Conservation (phyloP, 2,797 vertebrate genomes). For the Callimico goeldii region DNA sequence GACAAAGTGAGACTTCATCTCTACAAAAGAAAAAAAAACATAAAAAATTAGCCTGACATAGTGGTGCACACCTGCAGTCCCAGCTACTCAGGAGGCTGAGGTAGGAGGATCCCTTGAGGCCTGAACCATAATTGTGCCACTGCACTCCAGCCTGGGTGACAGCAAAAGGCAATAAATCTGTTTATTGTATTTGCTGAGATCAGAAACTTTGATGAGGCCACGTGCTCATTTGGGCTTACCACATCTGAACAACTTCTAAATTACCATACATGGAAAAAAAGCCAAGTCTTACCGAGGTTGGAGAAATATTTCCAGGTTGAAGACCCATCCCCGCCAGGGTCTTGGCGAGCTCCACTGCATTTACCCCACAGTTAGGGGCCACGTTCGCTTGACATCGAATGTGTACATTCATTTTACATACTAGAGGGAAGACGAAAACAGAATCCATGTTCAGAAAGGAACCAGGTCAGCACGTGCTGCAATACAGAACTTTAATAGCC, state of each 20-base stretch:
- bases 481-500: neutral
- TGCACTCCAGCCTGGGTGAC: too few relatives aligned
- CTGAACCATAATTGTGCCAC: too few relatives aligned
- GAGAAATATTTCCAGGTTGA: constrained; percentile 91
- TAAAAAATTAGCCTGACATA: neutral
- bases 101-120: too few relatives aligned
- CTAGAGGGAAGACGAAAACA: constrained; percentile 79
- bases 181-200: neutral
- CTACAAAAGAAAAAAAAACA: too few relatives aligned
- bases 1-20: neutral
- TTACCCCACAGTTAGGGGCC: constrained; percentile 96
- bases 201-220: neutral
- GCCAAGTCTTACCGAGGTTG: constrained; percentile 83
- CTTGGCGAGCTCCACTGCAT: constrained; percentile 94
- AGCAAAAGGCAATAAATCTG: neutral
- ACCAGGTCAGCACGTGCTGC: neutral
- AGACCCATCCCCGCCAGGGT: constrained; percentile 96
- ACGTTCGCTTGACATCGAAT: constrained; percentile 96
- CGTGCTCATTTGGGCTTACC: neutral
- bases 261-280: accelerated
- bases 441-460: neutral
- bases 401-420: constrained; percentile 98
- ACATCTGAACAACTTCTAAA: constrained; percentile 2
- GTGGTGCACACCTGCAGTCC: neutral
- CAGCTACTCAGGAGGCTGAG: neutral